phyloP scores from a whole-genome alignment of 2,113 vertebrate species.

The zebrafish (Danio rerio) region DNA sequence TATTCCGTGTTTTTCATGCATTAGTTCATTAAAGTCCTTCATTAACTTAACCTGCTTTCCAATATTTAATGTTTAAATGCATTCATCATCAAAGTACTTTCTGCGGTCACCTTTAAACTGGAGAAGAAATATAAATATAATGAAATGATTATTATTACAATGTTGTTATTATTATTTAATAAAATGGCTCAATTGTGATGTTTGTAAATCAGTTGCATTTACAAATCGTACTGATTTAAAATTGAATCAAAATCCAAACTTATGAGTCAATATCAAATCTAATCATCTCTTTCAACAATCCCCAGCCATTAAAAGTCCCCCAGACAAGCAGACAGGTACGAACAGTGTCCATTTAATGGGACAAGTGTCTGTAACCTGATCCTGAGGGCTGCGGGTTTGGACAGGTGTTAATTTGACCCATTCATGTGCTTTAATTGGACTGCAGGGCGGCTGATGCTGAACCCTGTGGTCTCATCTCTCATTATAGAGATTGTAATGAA shows the following conservation, averaged over 20 bases:
- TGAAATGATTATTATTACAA: neutral
- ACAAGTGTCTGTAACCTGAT: conserved; percentile 64
- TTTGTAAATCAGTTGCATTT: too few species aligned
- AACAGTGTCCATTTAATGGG: conserved; percentile 30
- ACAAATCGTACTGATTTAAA: neutral
- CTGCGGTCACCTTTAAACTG: neutral
- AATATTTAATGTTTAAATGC: neutral
- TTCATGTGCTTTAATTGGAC: conserved; percentile 76
- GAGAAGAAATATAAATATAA: neutral
- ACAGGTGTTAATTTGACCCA: conserved; percentile 72
- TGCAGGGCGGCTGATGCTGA: conserved; percentile 61
- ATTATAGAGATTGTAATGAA: conserved; percentile 75
- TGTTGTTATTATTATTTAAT: too few species aligned
- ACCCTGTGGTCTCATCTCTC: conserved; percentile 72
- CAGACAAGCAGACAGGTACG: neutral
- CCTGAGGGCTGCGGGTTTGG: conserved; percentile 57
- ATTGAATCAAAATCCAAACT: neutral
- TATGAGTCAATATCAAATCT: neutral
- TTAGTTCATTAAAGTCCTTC: too few species aligned
- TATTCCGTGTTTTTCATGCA: too few species aligned
- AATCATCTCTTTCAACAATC: neutral
- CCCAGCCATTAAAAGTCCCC: neutral
- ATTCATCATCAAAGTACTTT: neutral
- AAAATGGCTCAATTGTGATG: too few species aligned
- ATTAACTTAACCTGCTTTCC: neutral